phyloP scores from a whole-genome alignment of 2,888 invertebrate genomes.

The Stomorhina lunata region DNA sequence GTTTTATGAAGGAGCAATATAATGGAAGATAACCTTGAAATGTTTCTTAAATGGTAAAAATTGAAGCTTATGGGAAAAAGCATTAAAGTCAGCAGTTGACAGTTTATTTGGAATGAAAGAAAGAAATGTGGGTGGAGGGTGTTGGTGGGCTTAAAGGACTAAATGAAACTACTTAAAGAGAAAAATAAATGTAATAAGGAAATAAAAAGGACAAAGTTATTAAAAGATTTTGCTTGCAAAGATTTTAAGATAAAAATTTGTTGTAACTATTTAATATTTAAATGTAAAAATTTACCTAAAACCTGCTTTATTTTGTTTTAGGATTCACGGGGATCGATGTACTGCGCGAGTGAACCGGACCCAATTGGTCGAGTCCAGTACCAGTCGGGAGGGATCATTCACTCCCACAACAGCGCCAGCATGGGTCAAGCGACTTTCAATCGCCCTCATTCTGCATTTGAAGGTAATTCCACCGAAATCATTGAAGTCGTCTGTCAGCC shows the following conservation, averaged over 20 bases:
- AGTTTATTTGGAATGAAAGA: slow-evolving; percentile 21
- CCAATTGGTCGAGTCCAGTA: slow-evolving; percentile 80
- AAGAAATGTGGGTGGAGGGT: background rate
- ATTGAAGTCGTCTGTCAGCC: slow-evolving; percentile 62
- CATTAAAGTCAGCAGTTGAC: slow-evolving; percentile 36
- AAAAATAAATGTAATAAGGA: too few species aligned
- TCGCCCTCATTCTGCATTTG: slow-evolving; percentile 63
- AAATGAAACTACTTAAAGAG: too few species aligned
- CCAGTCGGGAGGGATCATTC: slow-evolving; percentile 80
- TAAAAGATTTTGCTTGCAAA: too few species aligned
- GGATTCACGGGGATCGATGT: slow-evolving; percentile 80
- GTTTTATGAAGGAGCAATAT: slow-evolving; percentile 19
- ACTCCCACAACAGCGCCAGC: slow-evolving; percentile 69
- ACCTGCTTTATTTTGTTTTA: slow-evolving; percentile 61
- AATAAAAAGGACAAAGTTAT: too few species aligned
- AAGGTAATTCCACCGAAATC: slow-evolving; percentile 67
- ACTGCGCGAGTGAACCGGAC: slow-evolving; percentile 81
- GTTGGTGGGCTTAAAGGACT: too few species aligned
- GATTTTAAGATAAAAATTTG: too few species aligned
- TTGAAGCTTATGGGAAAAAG: background rate
- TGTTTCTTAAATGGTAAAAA: slow-evolving; percentile 18
- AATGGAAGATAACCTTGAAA: slow-evolving; percentile 32
- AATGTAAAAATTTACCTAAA: background rate
- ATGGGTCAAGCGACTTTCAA: slow-evolving; percentile 57
- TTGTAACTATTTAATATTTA: too few species aligned